Conservation (phyloP, 2,113 vertebrate genomes). For the Alligator sinensis region DNA sequence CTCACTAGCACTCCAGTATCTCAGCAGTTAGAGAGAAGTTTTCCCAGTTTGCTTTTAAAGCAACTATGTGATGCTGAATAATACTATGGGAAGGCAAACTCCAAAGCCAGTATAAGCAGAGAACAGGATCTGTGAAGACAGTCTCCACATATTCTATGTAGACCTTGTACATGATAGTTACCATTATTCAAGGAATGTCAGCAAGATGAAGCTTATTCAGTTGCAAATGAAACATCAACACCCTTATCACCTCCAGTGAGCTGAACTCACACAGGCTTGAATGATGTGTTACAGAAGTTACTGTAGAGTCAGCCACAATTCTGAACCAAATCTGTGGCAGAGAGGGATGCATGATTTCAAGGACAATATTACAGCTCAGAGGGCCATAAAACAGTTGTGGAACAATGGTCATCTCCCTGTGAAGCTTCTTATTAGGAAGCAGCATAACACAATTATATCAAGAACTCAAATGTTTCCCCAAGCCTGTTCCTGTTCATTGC, state of each 20-base stretch:
- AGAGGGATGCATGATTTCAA: accelerated
- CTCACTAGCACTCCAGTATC: not conserved
- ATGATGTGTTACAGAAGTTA: not conserved
- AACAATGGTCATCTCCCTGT: not conserved
- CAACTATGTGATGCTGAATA: not conserved
- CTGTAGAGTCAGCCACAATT: accelerated
- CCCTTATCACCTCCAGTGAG: too few species aligned
- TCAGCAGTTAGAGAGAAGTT: not conserved
- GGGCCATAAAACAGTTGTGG: accelerated
- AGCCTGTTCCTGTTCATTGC: not conserved
- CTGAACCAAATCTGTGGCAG: accelerated
- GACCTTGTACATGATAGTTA: accelerated
- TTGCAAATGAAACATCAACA: not conserved
- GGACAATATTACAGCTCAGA: not conserved
- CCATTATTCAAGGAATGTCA: not conserved
- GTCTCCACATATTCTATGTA: accelerated
- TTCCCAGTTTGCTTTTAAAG: not conserved
- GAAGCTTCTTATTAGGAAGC: not conserved
- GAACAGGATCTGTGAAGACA: too few species aligned
- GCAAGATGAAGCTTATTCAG: not conserved
- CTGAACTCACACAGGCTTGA: accelerated
- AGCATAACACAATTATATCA: accelerated
- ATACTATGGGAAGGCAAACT: accelerated
- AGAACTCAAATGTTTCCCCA: too few species aligned
- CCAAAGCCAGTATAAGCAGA: accelerated